Evolutionary conservation across 2,797 vertebrate genomes (phyloP), one percentile per base, ranked within the genome.

Genomic region (Acrossocheilus wenchowensis): DNA sequence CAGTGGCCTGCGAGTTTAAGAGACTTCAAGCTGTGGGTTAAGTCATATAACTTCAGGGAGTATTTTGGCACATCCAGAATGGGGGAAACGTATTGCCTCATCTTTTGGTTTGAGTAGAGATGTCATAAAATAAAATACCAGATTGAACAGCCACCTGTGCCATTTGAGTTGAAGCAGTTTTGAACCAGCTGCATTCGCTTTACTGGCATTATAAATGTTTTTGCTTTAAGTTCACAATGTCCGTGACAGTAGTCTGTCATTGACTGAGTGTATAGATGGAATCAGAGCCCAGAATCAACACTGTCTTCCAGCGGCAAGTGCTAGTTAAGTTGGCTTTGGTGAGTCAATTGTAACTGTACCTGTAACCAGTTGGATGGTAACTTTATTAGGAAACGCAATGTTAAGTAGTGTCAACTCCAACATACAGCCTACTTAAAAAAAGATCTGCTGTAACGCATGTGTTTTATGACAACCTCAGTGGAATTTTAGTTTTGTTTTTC

Each of bases 81-180:
- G 15, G 74, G 66, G 71, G 57, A 86, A 66, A 52, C 45, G 23
- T 74, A 52, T 72, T 81, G 78, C 84, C 78, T 86, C 84, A 86
- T 81, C 69, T 86, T 73, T 86, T 81, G 78, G 78, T 81, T 81
- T 73, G 77, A 79, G 41, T 74, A 39, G 48, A 78, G 64, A 79
- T 85, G 83, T 71, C 57, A 74, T 86, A 86, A 86, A 86, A 81
- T 81, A 74, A 86, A 85, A 74, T 12, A 36, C 50, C 82, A 43
- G 39, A 62, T 43, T 48, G 82, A 83, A 64, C 71, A 75, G 50
- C 69, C 84, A 86, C 85, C 85, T 86, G 85, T 86, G 45, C 69
- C 85, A 66, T 81, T 75, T 75, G 30, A 21, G 78, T 57, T 57
- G 14, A 69, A 6, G 60, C 34, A 57, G 75, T 10, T 81, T 68